Percentiles rank a stretch among this genome's conserved stretches.
These are phyloP conservation scores for Melanerpes formicivorus DNA, from an alignment of 2,113 vertebrate species.

Conservation along the genomic window DNA sequence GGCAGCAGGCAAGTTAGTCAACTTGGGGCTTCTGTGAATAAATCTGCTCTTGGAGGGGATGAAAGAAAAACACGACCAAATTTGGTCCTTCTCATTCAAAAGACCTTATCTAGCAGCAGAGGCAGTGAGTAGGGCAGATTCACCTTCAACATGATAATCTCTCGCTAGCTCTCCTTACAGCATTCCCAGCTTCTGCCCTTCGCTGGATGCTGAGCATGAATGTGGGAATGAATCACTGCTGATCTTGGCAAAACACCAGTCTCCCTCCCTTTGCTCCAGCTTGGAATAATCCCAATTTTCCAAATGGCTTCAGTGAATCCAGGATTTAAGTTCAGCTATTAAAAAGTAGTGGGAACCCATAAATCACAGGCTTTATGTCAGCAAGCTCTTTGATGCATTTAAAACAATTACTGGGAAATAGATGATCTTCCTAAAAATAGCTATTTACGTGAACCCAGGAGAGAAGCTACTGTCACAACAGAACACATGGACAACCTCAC, in stretches of 20 bases:
- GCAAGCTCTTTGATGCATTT: conserved; percentile 45
- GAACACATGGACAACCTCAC: conserved; percentile 1
- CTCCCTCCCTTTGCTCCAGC: conserved; percentile 66
- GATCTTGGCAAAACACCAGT: conserved; percentile 70
- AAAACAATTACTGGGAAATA: conserved; percentile 67
- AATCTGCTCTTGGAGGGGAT: neutral
- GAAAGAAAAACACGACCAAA: conserved; percentile 23
- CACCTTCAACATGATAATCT: conserved; percentile 70
- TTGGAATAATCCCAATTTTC: conserved; percentile 72
- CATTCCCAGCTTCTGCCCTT: conserved; percentile 68
- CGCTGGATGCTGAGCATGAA: conserved; percentile 67
- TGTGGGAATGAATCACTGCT: conserved; percentile 72
- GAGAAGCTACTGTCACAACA: conserved; percentile 35
- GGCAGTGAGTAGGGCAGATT: conserved; percentile 49
- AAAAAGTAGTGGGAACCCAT: conserved; percentile 65
- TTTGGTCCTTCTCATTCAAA: conserved; percentile 45
- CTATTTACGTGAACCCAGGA: conserved; percentile 23
- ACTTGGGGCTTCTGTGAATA: neutral
- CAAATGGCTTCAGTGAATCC: conserved; percentile 69
- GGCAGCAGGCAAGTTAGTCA: neutral
- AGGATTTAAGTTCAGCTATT: conserved; percentile 65
- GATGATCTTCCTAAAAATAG: conserved; percentile 65
- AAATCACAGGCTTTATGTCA: conserved; percentile 63
- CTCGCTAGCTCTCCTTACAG: conserved; percentile 64
- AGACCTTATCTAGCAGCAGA: conserved; percentile 56